Evolutionary conservation across 2,113 vertebrate species (phyloP), one percentile per base, ranked within the genome.

Genomic region (Channa maculata): DNA sequence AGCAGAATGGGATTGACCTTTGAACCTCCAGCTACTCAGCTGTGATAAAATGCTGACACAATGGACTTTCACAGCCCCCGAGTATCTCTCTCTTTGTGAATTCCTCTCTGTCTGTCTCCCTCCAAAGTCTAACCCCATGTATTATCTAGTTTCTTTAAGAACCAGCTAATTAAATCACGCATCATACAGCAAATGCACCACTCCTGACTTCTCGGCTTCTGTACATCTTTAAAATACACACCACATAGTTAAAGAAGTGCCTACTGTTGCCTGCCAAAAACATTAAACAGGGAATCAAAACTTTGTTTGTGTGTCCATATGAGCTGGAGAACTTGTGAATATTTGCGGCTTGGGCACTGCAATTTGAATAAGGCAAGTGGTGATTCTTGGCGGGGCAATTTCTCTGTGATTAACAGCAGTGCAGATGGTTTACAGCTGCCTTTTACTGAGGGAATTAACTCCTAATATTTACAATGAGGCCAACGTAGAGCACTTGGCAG

Each of bases 391-490:
- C 85, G 75, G 84, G 88, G 89, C 59, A 58, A 83, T 90, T 93
- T 91, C 88, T 80, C 89, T 88, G 92, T 95, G 95, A 96, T 95
- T 94, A 96, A 96, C 89, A 91, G 80, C 61, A 41, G 75, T 87
- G 81, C 86, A 88, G 85, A 90, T 93, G 92, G 91, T 93, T 95
- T 95, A 94, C 94, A 94, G 93, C 93, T 94, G 94, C 91, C 91
- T 91, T 95, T 94, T 94, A 94, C 88, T 82, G 83, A 75, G 93
- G 87, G 93, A 94, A 95, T 95, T 92, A 88, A 92, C 88, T 92
- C 86, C 71, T 95, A 93, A 94, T 95, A 93, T 95, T 96, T 95
- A 94, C 93, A 94, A 89, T 89, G 91, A 94, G 92, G 81, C 88
- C 84, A 85, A 83, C 50, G 80, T 88, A 78, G 75, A 93, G 92